Evolutionary conservation across 2,797 vertebrate species (phyloP).

Genomic region (Telmatherina bonti): DNA sequence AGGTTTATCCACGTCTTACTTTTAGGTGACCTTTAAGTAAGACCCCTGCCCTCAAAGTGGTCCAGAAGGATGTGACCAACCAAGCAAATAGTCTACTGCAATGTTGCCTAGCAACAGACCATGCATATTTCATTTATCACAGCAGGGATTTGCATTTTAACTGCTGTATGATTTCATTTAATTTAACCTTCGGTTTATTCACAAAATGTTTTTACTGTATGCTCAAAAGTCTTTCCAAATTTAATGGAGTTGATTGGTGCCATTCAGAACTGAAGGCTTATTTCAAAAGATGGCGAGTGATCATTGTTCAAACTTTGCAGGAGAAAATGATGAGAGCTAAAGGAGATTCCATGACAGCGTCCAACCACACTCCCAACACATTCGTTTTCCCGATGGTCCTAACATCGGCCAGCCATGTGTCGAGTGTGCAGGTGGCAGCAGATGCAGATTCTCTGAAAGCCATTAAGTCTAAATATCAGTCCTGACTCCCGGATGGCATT

Average conservation of each 20-base stretch:
- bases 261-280: background rate
- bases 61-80: slow-evolving; percentile 36
- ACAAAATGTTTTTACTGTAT: slow-evolving; percentile 11
- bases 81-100: slow-evolving; percentile 29
- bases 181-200: slow-evolving; percentile 26
- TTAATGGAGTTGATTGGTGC: background rate
- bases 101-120: slow-evolving; percentile 78
- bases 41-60: slow-evolving; percentile 23
- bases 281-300: slow-evolving; percentile 3
- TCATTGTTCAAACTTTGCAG: slow-evolving; percentile 1
- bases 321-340: background rate
- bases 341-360: background rate
- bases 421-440: slow-evolving; percentile 67
- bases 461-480: slow-evolving; percentile 79
- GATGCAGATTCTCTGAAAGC: slow-evolving; percentile 74
- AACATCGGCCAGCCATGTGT: slow-evolving; percentile 26
- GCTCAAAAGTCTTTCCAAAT: background rate
- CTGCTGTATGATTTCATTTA: slow-evolving; percentile 23
- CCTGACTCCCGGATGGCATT: slow-evolving; percentile 67
- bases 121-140: slow-evolving; percentile 60
- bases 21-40: slow-evolving; percentile 11
- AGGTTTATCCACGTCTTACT: background rate
- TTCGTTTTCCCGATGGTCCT: slow-evolving; percentile 13
- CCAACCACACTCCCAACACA: background rate
- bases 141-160: slow-evolving; percentile 62